Conservation (phyloP, 2,888 invertebrate genomes). For the Myopa testacea region DNA sequence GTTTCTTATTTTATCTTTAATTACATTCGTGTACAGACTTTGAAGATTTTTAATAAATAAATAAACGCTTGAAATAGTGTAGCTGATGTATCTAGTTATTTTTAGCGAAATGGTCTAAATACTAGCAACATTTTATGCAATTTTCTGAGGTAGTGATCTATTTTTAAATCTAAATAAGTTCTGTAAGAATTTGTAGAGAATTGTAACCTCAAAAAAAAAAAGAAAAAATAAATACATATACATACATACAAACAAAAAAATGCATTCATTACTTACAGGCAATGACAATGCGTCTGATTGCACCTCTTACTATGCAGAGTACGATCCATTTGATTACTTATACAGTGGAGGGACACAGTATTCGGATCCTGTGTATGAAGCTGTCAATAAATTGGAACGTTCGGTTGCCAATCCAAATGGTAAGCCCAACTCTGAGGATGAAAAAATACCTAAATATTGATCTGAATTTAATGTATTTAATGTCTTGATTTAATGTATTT, state of each 20-base stretch:
- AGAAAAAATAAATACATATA: constrained; percentile 48
- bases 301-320: constrained; percentile 79
- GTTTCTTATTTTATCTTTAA: too few relatives aligned
- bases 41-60: too few relatives aligned
- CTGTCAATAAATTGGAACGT: constrained; percentile 74
- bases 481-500: neutral
- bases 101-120: too few relatives aligned
- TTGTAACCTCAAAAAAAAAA: constrained; percentile 37
- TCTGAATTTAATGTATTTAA: neutral
- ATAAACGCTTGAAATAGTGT: too few relatives aligned
- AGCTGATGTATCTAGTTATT: too few relatives aligned
- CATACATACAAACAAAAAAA: constrained; percentile 14
- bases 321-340: constrained; percentile 84
- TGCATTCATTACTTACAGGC: constrained; percentile 68
- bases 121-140: too few relatives aligned
- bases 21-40: too few relatives aligned
- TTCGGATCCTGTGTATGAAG: constrained; percentile 79
- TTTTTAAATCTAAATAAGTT: too few relatives aligned
- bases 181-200: too few relatives aligned
- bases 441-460: neutral
- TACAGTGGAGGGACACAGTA: constrained; percentile 75
- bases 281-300: constrained; percentile 73
- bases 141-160: too few relatives aligned
- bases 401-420: constrained; percentile 69
- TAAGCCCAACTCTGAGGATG: constrained; percentile 41